Base-by-base conservation (phyloP, 2,113 vertebrate species). In the Sylvilagus bachmani region DNA sequence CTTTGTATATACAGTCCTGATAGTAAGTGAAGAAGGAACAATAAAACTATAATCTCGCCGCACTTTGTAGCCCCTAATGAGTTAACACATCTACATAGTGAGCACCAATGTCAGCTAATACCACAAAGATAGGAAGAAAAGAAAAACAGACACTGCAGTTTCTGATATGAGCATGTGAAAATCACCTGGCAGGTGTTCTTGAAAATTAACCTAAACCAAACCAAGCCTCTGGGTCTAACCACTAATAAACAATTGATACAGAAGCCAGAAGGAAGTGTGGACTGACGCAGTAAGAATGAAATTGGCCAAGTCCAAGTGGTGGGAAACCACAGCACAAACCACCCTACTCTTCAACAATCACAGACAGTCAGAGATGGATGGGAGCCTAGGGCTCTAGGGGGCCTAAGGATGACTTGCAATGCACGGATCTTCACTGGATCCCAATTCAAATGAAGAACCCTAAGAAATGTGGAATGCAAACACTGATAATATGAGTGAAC, bases 81-180 rank as follows among this genome's bases (percentile, higher is more conserved):
- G 73, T 64, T 78, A 80, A 80, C 55, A 66, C 21, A 86, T n/a
- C 44, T 55, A 86, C 38, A 75, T 44, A 86, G 90, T 73, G 51
- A 86, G 31, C 44, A 73, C 24, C 85, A 86, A 58, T 81, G 58
- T 55, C 88, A 91, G 67, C 74, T 80, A 94, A 79, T 53, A 90
- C 73, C 80, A 86, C 51, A 79, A 73, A 86, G 69, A 67, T 53
- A 61, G 31, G 69, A 27, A 27, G 25, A 17, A 78, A 78, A 74
- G 67, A 8, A 31, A 64, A 67, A 61, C 44, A 67, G 53, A 27
- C 61, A 64, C 58, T 44, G 6, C 38, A 66, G 44, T 86, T 90
- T 36, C 36, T 55, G n/a, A 71, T 71, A 44, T 64, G 75, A 17
- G 25, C 51, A 78, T 49, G 79, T 36, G 4, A 89, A 83, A 58